Evolutionary conservation across 2,797 vertebrate species (phyloP), one percentile per base, ranked within the genome.

Genomic region (Clarias fuscus): DNA sequence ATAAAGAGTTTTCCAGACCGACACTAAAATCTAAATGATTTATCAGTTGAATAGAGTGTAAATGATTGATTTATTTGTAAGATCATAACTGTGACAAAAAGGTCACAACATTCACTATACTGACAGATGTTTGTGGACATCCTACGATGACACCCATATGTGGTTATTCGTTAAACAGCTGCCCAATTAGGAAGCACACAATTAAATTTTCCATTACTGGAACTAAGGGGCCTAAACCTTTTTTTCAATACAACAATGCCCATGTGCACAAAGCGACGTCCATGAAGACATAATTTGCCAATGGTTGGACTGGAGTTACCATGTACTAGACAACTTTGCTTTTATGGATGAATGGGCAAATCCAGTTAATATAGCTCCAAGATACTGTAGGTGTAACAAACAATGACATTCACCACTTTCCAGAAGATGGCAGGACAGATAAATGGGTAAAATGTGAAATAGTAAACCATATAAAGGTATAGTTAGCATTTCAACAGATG

Each of bases 381-480:
- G 17, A 62, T 40, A 53, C 2, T 13, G 48, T 53, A 64, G 58
- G 30, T 62, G 5, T 22, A 24, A 79, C 37, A 4, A 37, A 37
- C 10, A 24, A 61, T 15, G 20, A 40, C 33, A 79, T 33, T 62
- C 33, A 79, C 58, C 59, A 62, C 58, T n/a, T 75, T 71, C 40
- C 73, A 80, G 30, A 85, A 83, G 80, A 70, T 82, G 79, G 84
- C 64, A 71, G 64, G 71, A 56, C 7, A 37, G 56, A 10, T 58
- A 62, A 40, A 64, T 4, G 22, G 7, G 14, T 64, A 17, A 62
- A 79, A 79, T 40, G 10, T 24, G 2, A 79, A 61, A 78, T 33
- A 77, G 27, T 58, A 59, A 59, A 77, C n/a, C 53, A 76, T 76
- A 56, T 53, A 76, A 76, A 56, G 24, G 15, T 76, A 76, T 56